Base-by-base conservation (phyloP, 1,140 invertebrate genomes). In the Lithobius niger region DNA sequence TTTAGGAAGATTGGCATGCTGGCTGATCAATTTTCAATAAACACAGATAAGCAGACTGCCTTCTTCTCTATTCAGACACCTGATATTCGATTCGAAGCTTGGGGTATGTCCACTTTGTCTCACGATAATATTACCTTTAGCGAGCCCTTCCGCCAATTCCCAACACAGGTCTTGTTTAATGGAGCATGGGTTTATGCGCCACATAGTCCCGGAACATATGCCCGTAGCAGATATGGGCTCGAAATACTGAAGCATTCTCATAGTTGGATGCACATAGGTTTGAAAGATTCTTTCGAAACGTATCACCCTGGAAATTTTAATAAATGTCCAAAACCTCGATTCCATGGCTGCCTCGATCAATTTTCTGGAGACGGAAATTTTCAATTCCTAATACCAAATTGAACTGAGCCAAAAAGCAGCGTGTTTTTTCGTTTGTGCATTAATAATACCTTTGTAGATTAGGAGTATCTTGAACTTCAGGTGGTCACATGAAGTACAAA, bases 121-220 rank as follows among this genome's bases (percentile, higher is more conserved):
- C 59, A 58, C 18, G 18, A 22, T 0, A 43, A 52, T 4, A 36
- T 59, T 16, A 19, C 40, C 13, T 43, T 47, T 18, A 10, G 18
- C 19, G 19, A 48, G 6, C 6, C 19, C 6, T 19, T 18, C 13
- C 18, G 6, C 6, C 6, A 18, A 10, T 55, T 49, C 13, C 65
- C 65, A 18, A 68, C 67, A 0, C 55, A 59, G 21, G 59, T 65
- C 1, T 22, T 60, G 25, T 28, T 67, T 2, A 53, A 61, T 44
- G 63, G 65, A 3, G 47, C 57, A 4, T 67, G 65, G 65, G 57
- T 67, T 1, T 55, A 56, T 19, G 61, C 54, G 3, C 65, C 61
- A 10, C 49, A 59, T 40, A 69, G 65, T 52, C 67, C 67, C 18
- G 67, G 67, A 15, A 55, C 64, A 4, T 67, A 62, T 60, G 65